phyloP scores from a whole-genome alignment of 2,113 vertebrate species.

The Ageneiosus marmoratus region DNA sequence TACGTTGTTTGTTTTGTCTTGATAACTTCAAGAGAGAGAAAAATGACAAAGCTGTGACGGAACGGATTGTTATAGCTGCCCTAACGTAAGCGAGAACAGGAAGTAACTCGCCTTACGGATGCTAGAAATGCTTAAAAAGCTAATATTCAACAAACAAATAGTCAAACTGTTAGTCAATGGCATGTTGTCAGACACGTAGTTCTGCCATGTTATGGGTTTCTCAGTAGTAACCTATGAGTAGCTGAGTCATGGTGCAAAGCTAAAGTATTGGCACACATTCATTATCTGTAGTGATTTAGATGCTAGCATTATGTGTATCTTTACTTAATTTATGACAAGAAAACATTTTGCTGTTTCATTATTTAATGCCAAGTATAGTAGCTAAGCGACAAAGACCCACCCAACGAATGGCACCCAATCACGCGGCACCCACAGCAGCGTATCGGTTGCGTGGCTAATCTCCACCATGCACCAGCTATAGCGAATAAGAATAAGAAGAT shows the following conservation, averaged over 20 bases:
- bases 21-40: too few relatives aligned
- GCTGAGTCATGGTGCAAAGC: neutral
- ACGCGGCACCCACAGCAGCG: too few relatives aligned
- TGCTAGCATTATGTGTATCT: too few relatives aligned
- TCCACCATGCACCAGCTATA: too few relatives aligned
- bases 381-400: too few relatives aligned
- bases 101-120: neutral
- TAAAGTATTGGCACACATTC: neutral
- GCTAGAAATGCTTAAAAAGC: neutral
- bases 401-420: too few relatives aligned
- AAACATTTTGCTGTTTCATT: neutral
- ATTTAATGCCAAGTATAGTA: neutral
- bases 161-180: neutral
- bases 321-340: too few relatives aligned
- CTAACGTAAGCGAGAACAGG: neutral
- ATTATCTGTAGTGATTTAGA: neutral
- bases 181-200: neutral
- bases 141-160: neutral
- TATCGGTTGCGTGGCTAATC: too few relatives aligned
- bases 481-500: too few relatives aligned
- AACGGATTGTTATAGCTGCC: neutral
- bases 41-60: neutral
- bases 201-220: neutral
- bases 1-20: too few relatives aligned
- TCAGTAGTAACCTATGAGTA: neutral